Base-by-base conservation (phyloP, 2,888 invertebrate genomes). In the Alloplasta piceator region DNA sequence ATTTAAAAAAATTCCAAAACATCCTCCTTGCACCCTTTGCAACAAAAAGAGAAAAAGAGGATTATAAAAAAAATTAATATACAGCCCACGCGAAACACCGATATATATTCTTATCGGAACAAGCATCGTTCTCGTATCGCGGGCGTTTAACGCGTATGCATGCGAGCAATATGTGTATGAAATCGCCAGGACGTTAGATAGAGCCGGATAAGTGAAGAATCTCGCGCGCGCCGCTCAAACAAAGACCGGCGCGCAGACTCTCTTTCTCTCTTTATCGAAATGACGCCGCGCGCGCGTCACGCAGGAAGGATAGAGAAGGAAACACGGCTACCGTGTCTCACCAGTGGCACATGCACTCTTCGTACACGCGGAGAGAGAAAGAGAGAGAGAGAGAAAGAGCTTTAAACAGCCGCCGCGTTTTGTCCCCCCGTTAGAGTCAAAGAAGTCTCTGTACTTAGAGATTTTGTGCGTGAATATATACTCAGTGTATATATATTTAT, bases 231-330 rank as follows among this genome's bases (percentile, higher is more conserved):
- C 43, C 26, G 43, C 56, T 64, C 61, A 70, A 63, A 70, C 63
- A 82, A 82, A 82, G 80, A 80, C 84, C 72, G 73, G 52, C 77
- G 60, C 70, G 66, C n/a, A 60, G 75, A 41, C 61, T 67, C 39
- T 10, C 56, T n/a, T 50, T 46, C 48, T 58, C 60, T 12, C 41
- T 39, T 10, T 26, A 26, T 70, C 66, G 70, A 70, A 67, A 61
- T 64, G n/a, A 43, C 12, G 38, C 43, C 6, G 71, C 26, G 26
- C 60, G 70, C n/a, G 26, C 10, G 48, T 14, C 39, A 68, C 38
- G 10, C 6, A 68, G 43, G 67, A 39, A 61, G 61, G 61, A 61
- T 48, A 66, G 66, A 66, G 66, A 66, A 7, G 66, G 52, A 46
- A 16, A 68, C 10, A 38, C 46, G 16, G 10, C 56, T 56, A 58